Conservation (phyloP, 2,113 vertebrate genomes). For the Misgurnus anguillicaudatus region DNA sequence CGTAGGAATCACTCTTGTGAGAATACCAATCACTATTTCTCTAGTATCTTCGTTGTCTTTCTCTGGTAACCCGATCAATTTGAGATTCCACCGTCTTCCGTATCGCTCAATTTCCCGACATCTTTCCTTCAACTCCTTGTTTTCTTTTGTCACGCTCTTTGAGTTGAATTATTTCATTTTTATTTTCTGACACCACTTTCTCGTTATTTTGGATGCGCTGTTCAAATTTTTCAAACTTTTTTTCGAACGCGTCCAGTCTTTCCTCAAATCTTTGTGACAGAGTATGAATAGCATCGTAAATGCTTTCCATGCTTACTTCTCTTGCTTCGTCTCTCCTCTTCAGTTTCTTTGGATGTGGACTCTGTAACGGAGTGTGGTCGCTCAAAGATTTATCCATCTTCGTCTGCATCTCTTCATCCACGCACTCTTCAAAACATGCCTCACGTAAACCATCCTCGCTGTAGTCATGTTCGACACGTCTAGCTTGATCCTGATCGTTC, state of each 20-base stretch:
- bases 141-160: background rate
- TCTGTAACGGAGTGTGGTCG: background rate
- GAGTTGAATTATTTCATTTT: conserved; percentile 14
- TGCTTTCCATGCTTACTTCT: background rate
- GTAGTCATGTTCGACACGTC: background rate
- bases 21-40: too few relatives aligned
- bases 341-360: background rate
- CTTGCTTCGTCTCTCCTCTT: background rate
- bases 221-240: background rate
- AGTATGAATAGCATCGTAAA: background rate
- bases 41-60: too few relatives aligned
- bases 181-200: background rate
- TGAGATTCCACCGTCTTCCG: conserved; percentile 37
- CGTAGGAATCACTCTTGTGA: too few relatives aligned
- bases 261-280: conserved; percentile 9
- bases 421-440: background rate
- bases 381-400: background rate
- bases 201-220: conserved; percentile 3
- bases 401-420: background rate
- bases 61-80: background rate
- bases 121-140: background rate
- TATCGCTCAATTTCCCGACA: background rate
- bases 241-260: background rate
- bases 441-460: background rate
- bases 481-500: background rate